These are phyloP conservation scores for Megalonaias nervosa DNA, from an alignment of 1,140 invertebrate genomes.

Conservation along the genomic window DNA sequence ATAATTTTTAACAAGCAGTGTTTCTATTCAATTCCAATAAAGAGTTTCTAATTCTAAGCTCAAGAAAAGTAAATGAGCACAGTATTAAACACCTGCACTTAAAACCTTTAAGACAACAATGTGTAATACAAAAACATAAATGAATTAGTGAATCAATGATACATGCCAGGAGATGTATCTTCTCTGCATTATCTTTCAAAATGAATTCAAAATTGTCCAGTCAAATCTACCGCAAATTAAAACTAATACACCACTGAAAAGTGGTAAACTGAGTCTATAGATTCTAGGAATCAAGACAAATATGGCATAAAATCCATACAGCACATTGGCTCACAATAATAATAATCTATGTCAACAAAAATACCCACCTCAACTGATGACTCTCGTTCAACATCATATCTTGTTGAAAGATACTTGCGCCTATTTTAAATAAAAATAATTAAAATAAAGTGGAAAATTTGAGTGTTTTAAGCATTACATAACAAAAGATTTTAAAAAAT, in stretches of 20 bases:
- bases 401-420: slow-evolving; percentile 16
- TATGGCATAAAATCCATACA: neutral
- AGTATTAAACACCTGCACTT: no score
- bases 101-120: no score
- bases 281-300: slow-evolving; percentile 2
- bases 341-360: neutral
- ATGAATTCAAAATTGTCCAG: neutral
- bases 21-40: neutral
- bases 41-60: no score
- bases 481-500: no score
- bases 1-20: neutral
- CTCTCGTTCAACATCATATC: slow-evolving; percentile 22
- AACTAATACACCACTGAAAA: neutral
- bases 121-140: no score
- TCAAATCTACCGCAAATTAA: neutral
- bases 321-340: neutral
- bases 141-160: no score
- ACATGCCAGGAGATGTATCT: no score
- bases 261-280: neutral
- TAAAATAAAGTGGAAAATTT: neutral
- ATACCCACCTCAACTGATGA: slow-evolving; percentile 23
- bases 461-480: neutral
- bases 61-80: no score
- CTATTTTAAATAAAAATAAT: neutral
- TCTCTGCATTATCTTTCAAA: no score